phyloP scores from a whole-genome alignment of 2,888 invertebrate genomes.

The Lasioglossum oenotherae region DNA sequence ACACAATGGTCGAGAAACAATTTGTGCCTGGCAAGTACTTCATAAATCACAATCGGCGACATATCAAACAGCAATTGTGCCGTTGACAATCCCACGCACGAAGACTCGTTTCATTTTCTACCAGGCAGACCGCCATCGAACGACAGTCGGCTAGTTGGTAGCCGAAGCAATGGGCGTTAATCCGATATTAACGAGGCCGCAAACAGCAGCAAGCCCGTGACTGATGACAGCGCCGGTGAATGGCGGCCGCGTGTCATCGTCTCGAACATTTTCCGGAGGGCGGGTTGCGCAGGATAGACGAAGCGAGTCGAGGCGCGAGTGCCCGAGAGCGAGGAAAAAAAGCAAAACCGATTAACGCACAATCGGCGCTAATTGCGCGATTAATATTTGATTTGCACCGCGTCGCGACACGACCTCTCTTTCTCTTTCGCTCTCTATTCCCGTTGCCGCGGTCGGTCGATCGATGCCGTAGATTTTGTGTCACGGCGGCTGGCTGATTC shows the following conservation, averaged over 20 bases:
- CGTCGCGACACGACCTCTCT: constrained; percentile 56
- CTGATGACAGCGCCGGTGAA: constrained; percentile 51
- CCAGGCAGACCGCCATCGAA: constrained; percentile 13
- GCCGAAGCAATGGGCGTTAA: constrained; percentile 65
- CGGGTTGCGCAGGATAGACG: background rate
- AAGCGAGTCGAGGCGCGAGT: constrained; percentile 3
- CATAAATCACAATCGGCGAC: background rate
- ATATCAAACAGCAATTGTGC: background rate
- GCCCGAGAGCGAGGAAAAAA: constrained; percentile 51
- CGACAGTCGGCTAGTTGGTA: constrained; percentile 13
- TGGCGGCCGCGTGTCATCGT: constrained; percentile 52
- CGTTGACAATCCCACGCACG: background rate
- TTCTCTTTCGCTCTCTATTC: background rate
- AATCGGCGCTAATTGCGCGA: constrained; percentile 82
- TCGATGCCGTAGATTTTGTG: constrained; percentile 60
- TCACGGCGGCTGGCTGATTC: constrained; percentile 72
- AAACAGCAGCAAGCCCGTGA: constrained; percentile 50
- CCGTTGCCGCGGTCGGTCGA: constrained; percentile 31
- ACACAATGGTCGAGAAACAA: background rate
- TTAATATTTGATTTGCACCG: constrained; percentile 80
- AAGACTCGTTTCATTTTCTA: background rate
- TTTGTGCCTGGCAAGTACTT: background rate
- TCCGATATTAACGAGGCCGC: constrained; percentile 69
- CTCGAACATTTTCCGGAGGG: constrained; percentile 45
- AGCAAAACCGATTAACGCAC: constrained; percentile 78